Evolutionary conservation across 2,113 vertebrate species (phyloP).

Genomic region (Heterocephalus glaber): DNA sequence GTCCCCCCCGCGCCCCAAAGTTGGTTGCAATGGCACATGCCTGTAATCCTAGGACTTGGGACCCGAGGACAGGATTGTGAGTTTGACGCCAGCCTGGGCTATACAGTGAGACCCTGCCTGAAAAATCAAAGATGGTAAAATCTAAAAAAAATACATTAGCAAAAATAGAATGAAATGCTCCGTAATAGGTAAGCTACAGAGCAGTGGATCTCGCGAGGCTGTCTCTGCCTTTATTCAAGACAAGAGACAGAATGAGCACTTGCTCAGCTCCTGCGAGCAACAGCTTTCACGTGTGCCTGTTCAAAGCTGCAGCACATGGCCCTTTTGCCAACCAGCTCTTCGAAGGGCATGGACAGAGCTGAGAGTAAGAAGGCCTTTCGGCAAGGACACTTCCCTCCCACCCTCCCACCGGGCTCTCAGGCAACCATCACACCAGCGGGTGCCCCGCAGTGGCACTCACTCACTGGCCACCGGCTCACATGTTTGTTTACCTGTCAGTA

Average conservation of each 20-base stretch:
- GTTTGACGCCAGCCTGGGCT: not conserved
- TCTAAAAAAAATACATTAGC: not conserved
- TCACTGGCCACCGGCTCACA: not conserved
- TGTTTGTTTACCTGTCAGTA: not conserved
- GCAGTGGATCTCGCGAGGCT: not conserved
- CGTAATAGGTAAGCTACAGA: not conserved
- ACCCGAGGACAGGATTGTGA: not conserved
- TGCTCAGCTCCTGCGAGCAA: not conserved
- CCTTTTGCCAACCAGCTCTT: slow-evolving; percentile 29
- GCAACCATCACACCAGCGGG: not conserved
- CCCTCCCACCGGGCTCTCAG: not conserved
- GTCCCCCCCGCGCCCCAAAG: too few species aligned
- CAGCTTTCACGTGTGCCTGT: not conserved
- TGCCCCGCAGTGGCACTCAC: not conserved
- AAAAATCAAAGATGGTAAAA: not conserved
- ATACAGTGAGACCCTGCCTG: not conserved
- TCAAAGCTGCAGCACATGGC: not conserved
- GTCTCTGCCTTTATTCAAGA: not conserved
- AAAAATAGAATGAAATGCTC: not conserved
- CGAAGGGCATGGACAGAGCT: not conserved
- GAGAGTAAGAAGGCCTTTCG: not conserved
- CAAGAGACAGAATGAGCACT: not conserved
- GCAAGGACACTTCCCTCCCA: not conserved
- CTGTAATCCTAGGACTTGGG: not conserved
- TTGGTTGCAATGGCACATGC: not conserved